These are phyloP conservation scores for Oreohelix idahoensis DNA, from an alignment of 1,140 invertebrate genomes.

Conservation along the genomic window DNA sequence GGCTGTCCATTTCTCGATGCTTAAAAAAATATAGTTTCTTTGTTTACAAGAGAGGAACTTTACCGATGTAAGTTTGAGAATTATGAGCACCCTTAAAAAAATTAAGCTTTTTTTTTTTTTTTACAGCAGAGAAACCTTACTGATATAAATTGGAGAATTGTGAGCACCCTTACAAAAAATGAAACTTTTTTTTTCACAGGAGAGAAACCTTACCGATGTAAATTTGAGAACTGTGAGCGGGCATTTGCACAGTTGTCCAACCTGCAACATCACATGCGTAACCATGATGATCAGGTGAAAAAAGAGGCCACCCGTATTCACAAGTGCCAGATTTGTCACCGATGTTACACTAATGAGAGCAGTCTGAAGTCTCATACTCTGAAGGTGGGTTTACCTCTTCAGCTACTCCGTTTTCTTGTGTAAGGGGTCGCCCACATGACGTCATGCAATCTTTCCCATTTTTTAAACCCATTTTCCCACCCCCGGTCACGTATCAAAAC, in stretches of 20 bases:
- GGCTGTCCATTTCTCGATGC: no score
- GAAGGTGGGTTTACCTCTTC: constrained; percentile 88
- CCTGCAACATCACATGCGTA: constrained; percentile 95
- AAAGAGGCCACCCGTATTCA: constrained; percentile 94
- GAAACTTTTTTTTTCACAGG: constrained; percentile 81
- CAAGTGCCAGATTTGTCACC: constrained; percentile 96
- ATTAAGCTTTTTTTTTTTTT: no score
- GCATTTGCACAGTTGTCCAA: constrained; percentile 98
- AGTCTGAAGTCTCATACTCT: constrained; percentile 94
- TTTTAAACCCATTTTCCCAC: no score
- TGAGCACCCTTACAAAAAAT: no score
- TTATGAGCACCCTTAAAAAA: no score
- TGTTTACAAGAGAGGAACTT: constrained; percentile 90
- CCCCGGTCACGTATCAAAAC: no score
- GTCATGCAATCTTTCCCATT: no score
- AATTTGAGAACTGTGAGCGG: constrained; percentile 93
- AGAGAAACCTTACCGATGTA: constrained; percentile 96
- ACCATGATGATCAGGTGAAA: constrained; percentile 96
- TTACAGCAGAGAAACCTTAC: constrained; percentile 94
- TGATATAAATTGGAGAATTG: constrained; percentile 96
- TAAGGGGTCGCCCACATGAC: no score
- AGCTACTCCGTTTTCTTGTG: no score
- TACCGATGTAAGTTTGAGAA: constrained; percentile 97
- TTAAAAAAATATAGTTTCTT: no score
- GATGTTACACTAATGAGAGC: constrained; percentile 95